Base-by-base conservation (phyloP, 2,113 vertebrate genomes). In the Tetrax tetrax region DNA sequence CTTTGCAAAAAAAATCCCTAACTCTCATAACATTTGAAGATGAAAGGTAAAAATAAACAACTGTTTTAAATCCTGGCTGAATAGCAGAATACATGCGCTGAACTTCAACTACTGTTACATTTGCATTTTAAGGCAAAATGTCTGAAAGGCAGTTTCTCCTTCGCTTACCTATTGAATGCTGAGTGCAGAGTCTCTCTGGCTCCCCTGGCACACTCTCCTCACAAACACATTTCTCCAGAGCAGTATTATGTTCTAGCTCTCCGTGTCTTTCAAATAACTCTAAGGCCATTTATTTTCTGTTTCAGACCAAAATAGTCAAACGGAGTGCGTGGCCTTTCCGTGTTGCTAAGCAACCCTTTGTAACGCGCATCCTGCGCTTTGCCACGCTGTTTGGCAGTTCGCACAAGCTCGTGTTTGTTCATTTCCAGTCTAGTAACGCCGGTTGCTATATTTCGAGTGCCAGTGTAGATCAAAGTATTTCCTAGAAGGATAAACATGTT, bases 401-500 rank as follows among this genome's bases (percentile, higher is more conserved):
- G 61, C 70, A 87, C 81, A 96, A 84, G 89, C 91, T 87, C 91
- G 92, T 94, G 91, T 95, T 97, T 96, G 96, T 95, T 96, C 96
- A 95, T 97, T 96, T 97, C 91, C 95, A 97, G 96, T 95, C 96
- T 96, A 93, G 92, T 95, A 96, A 95, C 92, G 74, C 50, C 74
- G 95, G 96, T 95, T 96, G 91, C 96, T 95, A 72, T 95, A 96
- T 97, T 96, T 96, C 93, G 94, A 96, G 96, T 96, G 96, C 96
- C 96, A 96, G 89, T 93, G 69, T 80, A 96, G 94, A 96, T 96
- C 96, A 97, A 97, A 97, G 96, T 96, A 93, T 96, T 97, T 97
- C 95, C 96, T 97, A 96, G 96, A 96, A 97, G 95, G 94, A 96
- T 96, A 97, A 96, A 96, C 94, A 89, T 95, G 96, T 91, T 96